Evolutionary conservation across 1,140 invertebrate genomes (phyloP).

Genomic region (Pachypsylla venusta): DNA sequence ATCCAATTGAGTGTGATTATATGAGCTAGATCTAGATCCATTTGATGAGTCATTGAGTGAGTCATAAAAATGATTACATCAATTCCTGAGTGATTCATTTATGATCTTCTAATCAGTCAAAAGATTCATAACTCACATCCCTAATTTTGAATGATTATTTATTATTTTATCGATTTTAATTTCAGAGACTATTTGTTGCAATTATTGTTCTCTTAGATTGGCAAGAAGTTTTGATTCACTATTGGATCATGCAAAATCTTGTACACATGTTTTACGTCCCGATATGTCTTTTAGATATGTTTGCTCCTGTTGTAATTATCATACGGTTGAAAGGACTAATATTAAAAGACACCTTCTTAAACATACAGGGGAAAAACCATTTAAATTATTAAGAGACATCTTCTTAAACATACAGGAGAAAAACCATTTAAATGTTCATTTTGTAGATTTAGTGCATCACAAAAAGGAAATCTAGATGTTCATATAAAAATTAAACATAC

Average conservation of each 20-base stretch:
- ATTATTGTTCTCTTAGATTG: neutral
- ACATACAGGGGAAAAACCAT: conserved; percentile 3
- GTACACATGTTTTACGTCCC: neutral
- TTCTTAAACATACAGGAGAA: conserved; percentile 13
- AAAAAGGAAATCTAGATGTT: conserved; percentile 1
- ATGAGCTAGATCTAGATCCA: too few species aligned
- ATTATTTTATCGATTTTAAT: too few species aligned
- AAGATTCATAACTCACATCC: too few species aligned
- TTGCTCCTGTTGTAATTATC: neutral
- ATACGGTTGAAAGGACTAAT: neutral
- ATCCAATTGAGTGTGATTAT: too few species aligned
- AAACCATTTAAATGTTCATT: conserved; percentile 14
- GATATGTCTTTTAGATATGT: neutral
- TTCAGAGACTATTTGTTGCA: too few species aligned
- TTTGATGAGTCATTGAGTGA: too few species aligned
- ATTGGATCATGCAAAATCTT: neutral
- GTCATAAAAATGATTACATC: too few species aligned
- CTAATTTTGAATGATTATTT: too few species aligned
- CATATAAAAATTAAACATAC: conserved; percentile 3
- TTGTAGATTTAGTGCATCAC: neutral
- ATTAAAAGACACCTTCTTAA: neutral
- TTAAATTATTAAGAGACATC: conserved; percentile 8
- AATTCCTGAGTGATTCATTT: too few species aligned
- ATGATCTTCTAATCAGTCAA: too few species aligned
- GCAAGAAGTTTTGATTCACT: neutral